phyloP scores from a whole-genome alignment of 2,797 vertebrate genomes.

The Serranus cabrilla region DNA sequence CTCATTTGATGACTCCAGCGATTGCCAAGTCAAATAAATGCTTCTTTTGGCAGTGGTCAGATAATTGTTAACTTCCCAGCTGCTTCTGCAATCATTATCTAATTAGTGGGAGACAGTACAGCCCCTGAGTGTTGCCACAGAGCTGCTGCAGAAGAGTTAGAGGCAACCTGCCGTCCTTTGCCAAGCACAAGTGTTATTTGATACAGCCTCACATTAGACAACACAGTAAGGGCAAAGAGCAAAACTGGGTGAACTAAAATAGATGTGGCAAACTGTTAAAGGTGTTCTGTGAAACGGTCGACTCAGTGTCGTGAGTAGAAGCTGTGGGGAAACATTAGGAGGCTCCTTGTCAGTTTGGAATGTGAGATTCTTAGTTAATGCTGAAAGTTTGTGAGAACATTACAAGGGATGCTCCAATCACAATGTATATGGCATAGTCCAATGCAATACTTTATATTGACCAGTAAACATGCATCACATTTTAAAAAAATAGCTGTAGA shows the following conservation, averaged over 20 bases:
- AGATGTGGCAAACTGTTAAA: constrained; percentile 15
- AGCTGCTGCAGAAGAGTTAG: constrained; percentile 14
- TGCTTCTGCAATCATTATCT: constrained; percentile 41
- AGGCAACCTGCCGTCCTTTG: constrained; percentile 2
- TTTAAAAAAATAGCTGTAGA: too few species aligned
- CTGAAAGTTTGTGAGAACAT: too few species aligned
- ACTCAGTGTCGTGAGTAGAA: too few species aligned
- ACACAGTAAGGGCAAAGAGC: constrained; percentile 19
- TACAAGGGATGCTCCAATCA: too few species aligned
- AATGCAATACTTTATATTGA: too few species aligned
- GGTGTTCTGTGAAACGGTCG: constrained; percentile 16
- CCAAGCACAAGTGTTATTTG: constrained; percentile 31
- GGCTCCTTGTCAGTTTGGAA: too few species aligned
- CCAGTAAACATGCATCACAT: too few species aligned
- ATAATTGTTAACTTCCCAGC: constrained; percentile 44
- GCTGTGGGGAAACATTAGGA: too few species aligned
- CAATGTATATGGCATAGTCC: too few species aligned
- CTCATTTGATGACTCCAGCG: constrained; percentile 18
- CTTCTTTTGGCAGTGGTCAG: constrained; percentile 46
- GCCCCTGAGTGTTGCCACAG: constrained; percentile 13
- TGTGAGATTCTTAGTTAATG: too few species aligned
- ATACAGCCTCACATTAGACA: background rate
- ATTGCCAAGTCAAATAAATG: constrained; percentile 48
- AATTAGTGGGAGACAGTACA: constrained; percentile 25
- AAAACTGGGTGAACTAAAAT: constrained; percentile 20